These are phyloP conservation scores for Nephrotoma flavescens DNA, from an alignment of 2,888 invertebrate species.

Conservation along the genomic window DNA sequence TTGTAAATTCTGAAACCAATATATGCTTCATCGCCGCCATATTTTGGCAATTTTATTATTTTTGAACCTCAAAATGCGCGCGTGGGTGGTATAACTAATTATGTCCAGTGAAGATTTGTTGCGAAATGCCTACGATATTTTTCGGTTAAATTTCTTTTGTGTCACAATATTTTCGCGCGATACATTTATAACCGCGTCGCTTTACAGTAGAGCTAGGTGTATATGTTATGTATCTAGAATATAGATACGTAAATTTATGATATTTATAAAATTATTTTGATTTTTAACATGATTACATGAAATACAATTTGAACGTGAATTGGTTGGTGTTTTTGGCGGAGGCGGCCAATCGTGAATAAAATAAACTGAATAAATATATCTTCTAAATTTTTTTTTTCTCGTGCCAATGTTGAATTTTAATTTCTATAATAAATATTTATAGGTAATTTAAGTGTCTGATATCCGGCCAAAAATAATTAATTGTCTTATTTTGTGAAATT, in stretches of 20 bases:
- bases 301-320: not conserved
- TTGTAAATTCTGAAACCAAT: not conserved
- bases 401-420: not conserved
- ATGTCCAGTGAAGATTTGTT: not conserved
- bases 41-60: not conserved
- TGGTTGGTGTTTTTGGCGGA: not conserved
- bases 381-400: not conserved
- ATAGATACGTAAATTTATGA: not conserved
- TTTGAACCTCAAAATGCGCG: not conserved
- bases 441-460: not conserved
- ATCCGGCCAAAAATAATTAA: not conserved
- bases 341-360: not conserved
- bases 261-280: not conserved
- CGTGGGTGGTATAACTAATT: not conserved
- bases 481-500: not conserved
- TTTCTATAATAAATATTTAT: not conserved
- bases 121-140: not conserved
- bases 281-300: not conserved
- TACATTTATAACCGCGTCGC: not conserved
- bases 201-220: not conserved
- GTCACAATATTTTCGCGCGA: not conserved
- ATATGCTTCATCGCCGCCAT: not conserved
- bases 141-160: not conserved
- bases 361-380: not conserved
- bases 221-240: not conserved